Evolutionary conservation across 2,113 vertebrate species (phyloP), one percentile per base, ranked within the genome.

Genomic region (Electrona antarctica): DNA sequence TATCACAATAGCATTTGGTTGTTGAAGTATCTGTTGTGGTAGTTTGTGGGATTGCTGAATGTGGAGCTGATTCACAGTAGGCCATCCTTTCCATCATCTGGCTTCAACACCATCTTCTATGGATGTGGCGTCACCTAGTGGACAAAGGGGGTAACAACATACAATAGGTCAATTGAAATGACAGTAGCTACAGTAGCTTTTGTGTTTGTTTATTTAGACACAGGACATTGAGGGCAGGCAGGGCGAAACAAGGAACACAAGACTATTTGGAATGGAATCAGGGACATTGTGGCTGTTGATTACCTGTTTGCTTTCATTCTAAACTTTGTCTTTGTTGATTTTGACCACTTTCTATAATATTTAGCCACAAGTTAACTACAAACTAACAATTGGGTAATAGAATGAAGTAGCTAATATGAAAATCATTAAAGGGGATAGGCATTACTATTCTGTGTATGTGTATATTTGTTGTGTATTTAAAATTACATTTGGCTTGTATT

Each of bases 51-150:
- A 60, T 52, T 55, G 62, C 12, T 67, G 59, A 52, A 55, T 67
- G 28, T 28, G 14, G 29, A 56, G 51, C 8, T 71, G 49, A 60
- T 13, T 74, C 7, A 21, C 7, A n/a, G 60, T 51, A 14, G 57
- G 65, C 80, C 73, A 46, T 69, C 2, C n/a, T n/a, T 64, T 55
- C 63, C 1, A 59, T 62, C 6, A 59, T 7, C 11, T 64, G 47
- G 10, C 62, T 56, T 74, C 46, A 52, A 6, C 49, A 28, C 0
- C 69, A 74, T 88, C 75, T 77, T 80, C 61, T 71, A 4, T 78
- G 76, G 71, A 51, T 70, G 61, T 67, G 72, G 69, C 78, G 84
- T 77, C 89, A 88, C 63, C 90, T 91, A 78, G 87, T 87, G 90
- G 89, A 67, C 8, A 77, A 3, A 78, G 7, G 33, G 5, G 80